Percentiles rank a stretch among this genome's conserved stretches.
phyloP scores from a whole-genome alignment of 2,888 invertebrate genomes.

The Thymelicus acteon region DNA sequence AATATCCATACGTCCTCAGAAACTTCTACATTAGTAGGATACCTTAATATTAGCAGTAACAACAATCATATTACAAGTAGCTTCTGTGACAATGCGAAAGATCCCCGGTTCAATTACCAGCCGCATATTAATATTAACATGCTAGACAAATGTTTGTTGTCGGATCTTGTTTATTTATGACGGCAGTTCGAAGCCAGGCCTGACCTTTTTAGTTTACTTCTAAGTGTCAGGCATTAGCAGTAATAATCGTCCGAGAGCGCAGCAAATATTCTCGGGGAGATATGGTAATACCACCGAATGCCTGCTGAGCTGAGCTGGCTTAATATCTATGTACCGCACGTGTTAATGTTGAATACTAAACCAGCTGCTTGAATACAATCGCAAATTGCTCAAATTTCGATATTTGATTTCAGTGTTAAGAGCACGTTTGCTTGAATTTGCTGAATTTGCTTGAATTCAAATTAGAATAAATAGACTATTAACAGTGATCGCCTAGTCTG shows the following conservation, averaged over 20 bases:
- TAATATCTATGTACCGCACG: conserved; percentile 23
- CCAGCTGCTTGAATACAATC: background rate
- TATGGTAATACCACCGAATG: conserved; percentile 16
- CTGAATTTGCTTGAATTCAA: background rate
- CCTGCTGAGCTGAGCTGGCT: conserved; percentile 1
- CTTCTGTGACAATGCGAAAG: too few species aligned
- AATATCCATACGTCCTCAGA: too few species aligned
- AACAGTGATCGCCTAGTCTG: too few species aligned
- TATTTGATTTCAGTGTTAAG: background rate
- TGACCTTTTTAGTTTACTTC: background rate
- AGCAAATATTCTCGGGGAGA: background rate
- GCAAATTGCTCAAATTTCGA: background rate
- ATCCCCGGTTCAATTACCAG: too few species aligned
- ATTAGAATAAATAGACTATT: background rate
- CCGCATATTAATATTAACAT: too few species aligned
- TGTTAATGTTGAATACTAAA: conserved; percentile 26
- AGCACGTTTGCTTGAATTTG: background rate
- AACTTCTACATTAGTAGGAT: too few species aligned
- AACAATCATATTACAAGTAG: too few species aligned
- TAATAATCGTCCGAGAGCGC: background rate
- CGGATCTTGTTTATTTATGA: too few species aligned
- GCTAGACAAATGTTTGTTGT: too few species aligned
- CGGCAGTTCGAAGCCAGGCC: too few species aligned
- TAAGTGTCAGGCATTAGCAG: background rate
- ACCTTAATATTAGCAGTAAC: too few species aligned